A percentile compares a stretch with the other conserved stretches of the same genome.
phyloP scores from a whole-genome alignment of 2,797 vertebrate genomes.

The Hyperoplus immaculatus region DNA sequence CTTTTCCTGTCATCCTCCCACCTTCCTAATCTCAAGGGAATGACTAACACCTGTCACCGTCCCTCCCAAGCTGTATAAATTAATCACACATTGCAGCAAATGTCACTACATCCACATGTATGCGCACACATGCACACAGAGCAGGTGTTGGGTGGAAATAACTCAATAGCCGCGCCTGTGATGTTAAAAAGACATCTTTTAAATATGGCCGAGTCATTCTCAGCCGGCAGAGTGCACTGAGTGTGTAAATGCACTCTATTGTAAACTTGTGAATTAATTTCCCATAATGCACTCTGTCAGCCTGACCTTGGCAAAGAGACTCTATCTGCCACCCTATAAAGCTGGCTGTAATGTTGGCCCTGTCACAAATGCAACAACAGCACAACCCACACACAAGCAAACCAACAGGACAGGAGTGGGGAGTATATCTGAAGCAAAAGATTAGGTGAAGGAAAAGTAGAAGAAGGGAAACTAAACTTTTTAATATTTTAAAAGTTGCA shows the following conservation, averaged over 20 bases:
- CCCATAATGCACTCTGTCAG: constrained; percentile 78
- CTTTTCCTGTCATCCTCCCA: constrained; percentile 44
- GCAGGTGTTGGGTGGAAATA: constrained; percentile 61
- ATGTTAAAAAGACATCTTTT: constrained; percentile 58
- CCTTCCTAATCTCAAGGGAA: constrained; percentile 60
- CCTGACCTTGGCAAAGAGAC: constrained; percentile 76
- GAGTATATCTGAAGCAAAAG: constrained; percentile 1
- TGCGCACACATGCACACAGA: constrained; percentile 2
- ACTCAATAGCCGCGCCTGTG: constrained; percentile 31
- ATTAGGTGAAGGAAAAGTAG: neutral
- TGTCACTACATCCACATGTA: constrained; percentile 55
- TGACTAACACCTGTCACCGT: constrained; percentile 72
- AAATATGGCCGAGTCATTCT: constrained; percentile 64
- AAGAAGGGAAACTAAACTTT: neutral
- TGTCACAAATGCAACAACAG: constrained; percentile 54
- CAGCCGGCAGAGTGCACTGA: constrained; percentile 34
- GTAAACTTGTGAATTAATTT: constrained; percentile 78
- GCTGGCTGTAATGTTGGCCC: constrained; percentile 53
- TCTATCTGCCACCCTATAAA: constrained; percentile 64
- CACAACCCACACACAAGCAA: constrained; percentile 9
- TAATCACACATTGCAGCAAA: constrained; percentile 69
- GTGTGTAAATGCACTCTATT: constrained; percentile 72
- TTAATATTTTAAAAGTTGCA: no score
- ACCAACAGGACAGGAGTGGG: neutral
- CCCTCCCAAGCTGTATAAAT: constrained; percentile 43